These are phyloP conservation scores for Lycophotia porphyrea DNA, from an alignment of 2,888 invertebrate species.

Conservation along the genomic window DNA sequence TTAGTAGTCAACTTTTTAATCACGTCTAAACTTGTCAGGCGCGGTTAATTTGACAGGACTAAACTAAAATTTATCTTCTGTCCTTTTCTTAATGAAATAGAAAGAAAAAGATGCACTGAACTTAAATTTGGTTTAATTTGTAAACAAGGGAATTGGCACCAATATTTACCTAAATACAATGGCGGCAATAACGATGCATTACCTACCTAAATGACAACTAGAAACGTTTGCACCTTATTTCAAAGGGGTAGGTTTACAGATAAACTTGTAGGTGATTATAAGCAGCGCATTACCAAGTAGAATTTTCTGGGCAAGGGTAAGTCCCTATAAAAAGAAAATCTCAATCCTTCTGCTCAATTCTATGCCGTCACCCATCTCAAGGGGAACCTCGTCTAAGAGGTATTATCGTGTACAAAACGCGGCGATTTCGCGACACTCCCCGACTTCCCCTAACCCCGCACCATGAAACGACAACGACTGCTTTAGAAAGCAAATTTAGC, in stretches of 20 bases:
- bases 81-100: no score
- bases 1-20: no score
- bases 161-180: not conserved
- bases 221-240: not conserved
- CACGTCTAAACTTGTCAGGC: no score
- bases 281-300: not conserved
- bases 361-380: conserved; percentile 60
- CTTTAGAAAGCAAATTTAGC: conserved; percentile 13
- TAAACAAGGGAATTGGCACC: no score
- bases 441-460: conserved; percentile 56
- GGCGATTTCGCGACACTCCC: conserved; percentile 76
- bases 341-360: conserved; percentile 36
- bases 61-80: no score
- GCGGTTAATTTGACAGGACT: no score
- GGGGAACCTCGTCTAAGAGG: conserved; percentile 67
- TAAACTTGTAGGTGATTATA: not conserved
- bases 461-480: conserved; percentile 15
- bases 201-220: not conserved
- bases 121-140: no score
- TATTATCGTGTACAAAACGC: conserved; percentile 82
- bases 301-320: not conserved
- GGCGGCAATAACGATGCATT: not conserved
- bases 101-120: no score
- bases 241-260: not conserved
- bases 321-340: not conserved